Base-by-base conservation (phyloP, 2,888 invertebrate genomes). In the Chironomus riparius region DNA sequence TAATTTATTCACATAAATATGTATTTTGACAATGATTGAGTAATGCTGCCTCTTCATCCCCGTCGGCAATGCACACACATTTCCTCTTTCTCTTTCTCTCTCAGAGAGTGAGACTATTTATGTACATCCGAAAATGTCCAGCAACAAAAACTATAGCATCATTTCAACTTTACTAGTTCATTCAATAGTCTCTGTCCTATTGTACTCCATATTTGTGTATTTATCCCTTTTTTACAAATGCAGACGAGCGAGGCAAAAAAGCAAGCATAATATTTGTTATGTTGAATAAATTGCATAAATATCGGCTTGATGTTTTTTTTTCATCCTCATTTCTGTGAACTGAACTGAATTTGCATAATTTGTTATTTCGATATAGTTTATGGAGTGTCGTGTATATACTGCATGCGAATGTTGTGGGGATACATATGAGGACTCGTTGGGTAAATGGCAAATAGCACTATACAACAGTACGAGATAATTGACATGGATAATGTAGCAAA, bases 11-110 rank as follows among this genome's bases (percentile, higher is more conserved):
- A 48, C 74, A 74, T 74, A 74, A 74, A 74, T 68, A 68, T 74
- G 74, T 68, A 74, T 74, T 68, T 68, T 74, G 74, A 74, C 74
- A 74, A 74, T 74, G 74, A 74, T 74, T 74, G 74, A 74, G 68
- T 74, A 74, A 74, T 74, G 73, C 38, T 62, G 47, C 50, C 47
- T 73, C 71, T 56, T 65, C 22, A 38, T 21, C 61, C 21, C 12
- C 24, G 71, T 47, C 70, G 65, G 65, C 22, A 13, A 65, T 65
- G 65, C 56, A 56, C n/a, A 56, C 38, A 38, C 38, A 38, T 4
- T 28, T 28, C 28, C 28, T 28, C 28, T 28, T 5, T 28, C 28
- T 28, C 3, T 28, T 5, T 28, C 28, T n/a, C n/a, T n/a, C n/a
- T 5, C 3, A 4, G 1, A n/a, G 4, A n/a, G 4, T 5, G 7